Evolutionary conservation across 2,888 invertebrate species (phyloP).

Genomic region (Netelia virgata): DNA sequence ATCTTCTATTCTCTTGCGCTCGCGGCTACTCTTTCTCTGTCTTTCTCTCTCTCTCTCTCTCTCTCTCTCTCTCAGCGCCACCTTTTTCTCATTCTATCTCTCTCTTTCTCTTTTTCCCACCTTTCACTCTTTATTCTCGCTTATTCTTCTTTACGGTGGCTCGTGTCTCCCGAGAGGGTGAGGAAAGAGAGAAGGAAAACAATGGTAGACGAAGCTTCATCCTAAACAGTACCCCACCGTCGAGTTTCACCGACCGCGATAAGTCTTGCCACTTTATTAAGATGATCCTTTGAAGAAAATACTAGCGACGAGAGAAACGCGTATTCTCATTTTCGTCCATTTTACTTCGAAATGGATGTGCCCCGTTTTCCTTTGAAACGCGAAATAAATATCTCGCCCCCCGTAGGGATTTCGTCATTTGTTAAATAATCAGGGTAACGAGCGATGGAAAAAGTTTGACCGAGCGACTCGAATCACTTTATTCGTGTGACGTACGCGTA

Average conservation of each 20-base stretch:
- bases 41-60: constrained; percentile 39
- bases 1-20: constrained; percentile 71
- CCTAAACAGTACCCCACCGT: constrained; percentile 61
- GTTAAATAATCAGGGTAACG: constrained; percentile 24
- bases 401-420: background rate
- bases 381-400: background rate
- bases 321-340: background rate
- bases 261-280: constrained; percentile 67
- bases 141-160: constrained; percentile 60
- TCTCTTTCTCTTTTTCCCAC: constrained; percentile 2
- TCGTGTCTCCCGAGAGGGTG: constrained; percentile 30
- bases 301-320: constrained; percentile 12
- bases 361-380: background rate
- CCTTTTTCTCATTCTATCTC: constrained; percentile 14
- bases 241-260: constrained; percentile 64
- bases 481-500: background rate
- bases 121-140: constrained; percentile 54
- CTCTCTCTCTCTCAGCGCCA: background rate
- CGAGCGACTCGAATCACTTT: background rate
- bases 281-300: constrained; percentile 46
- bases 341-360: constrained; percentile 14
- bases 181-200: constrained; percentile 56
- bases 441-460: background rate
- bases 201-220: constrained; percentile 65
- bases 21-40: constrained; percentile 56